phyloP scores from a whole-genome alignment of 2,113 vertebrate genomes.

The Pipa parva region DNA sequence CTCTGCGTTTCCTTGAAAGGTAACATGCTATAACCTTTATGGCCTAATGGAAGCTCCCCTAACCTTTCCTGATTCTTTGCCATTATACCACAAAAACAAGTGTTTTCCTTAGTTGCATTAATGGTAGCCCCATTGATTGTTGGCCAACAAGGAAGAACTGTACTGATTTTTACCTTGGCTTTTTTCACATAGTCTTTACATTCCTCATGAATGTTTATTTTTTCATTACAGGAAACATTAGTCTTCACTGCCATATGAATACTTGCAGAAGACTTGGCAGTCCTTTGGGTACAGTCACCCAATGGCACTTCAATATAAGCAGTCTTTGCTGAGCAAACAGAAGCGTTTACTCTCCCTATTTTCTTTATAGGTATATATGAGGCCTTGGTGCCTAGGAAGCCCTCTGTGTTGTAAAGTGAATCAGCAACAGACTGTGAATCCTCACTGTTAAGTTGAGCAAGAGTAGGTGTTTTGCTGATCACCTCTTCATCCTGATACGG shows the following conservation, averaged over 20 bases:
- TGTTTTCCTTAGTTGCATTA: slow-evolving; percentile 68
- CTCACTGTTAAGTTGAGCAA: slow-evolving; percentile 96
- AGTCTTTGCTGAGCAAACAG: slow-evolving; percentile 73
- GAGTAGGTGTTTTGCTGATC: slow-evolving; percentile 88
- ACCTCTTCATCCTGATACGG: slow-evolving; percentile 98
- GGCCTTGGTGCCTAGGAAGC: slow-evolving; percentile 69
- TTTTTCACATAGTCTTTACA: slow-evolving; percentile 90
- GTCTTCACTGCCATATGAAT: slow-evolving; percentile 85
- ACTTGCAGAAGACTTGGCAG: slow-evolving; percentile 82
- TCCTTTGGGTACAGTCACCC: slow-evolving; percentile 80
- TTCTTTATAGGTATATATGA: slow-evolving; percentile 75
- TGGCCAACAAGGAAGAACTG: slow-evolving; percentile 60
- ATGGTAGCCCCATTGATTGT: slow-evolving; percentile 54
- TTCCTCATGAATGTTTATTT: slow-evolving; percentile 68
- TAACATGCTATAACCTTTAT: slow-evolving; percentile 52
- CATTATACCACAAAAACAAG: slow-evolving; percentile 66
- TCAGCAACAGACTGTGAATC: slow-evolving; percentile 95
- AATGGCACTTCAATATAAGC: slow-evolving; percentile 66
- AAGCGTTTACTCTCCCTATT: slow-evolving; percentile 65
- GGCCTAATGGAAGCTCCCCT: slow-evolving; percentile 57
- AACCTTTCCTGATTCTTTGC: slow-evolving; percentile 69
- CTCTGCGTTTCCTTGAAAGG: slow-evolving; percentile 76
- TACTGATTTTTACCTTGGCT: slow-evolving; percentile 86
- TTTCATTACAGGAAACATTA: slow-evolving; percentile 66
- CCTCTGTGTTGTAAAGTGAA: slow-evolving; percentile 83